A percentile compares a stretch with the other conserved stretches of the same genome.
Evolutionary conservation across 2,888 invertebrate species (phyloP).

Genomic region (Azorinus chamasolen): DNA sequence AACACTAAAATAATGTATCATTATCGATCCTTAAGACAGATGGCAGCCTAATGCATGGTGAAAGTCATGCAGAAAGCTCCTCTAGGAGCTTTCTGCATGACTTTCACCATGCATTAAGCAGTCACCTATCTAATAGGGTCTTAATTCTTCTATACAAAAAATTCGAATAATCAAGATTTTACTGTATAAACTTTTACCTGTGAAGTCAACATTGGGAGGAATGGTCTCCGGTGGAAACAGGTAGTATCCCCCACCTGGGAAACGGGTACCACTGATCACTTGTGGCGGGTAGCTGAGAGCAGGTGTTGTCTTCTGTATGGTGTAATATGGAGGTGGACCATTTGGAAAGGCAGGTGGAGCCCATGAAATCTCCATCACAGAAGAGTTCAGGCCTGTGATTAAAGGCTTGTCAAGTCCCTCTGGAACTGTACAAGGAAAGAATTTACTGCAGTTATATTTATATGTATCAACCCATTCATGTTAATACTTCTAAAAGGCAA

Average conservation of each 20-base stretch:
- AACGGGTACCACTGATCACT: constrained; percentile 83
- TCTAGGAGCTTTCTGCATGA: too few species aligned
- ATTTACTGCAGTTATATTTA: too few species aligned
- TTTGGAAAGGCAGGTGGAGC: constrained; percentile 79
- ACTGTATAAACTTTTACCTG: constrained; percentile 78
- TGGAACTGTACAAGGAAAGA: constrained; percentile 75
- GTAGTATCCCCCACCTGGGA: constrained; percentile 85
- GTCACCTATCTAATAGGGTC: too few species aligned
- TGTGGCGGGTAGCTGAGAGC: constrained; percentile 84
- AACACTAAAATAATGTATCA: too few species aligned
- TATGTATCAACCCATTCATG: too few species aligned
- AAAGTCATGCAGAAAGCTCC: too few species aligned
- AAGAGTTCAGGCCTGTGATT: constrained; percentile 80
- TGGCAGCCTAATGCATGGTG: too few species aligned
- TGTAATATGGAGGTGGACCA: constrained; percentile 83
- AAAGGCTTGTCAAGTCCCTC: constrained; percentile 73
- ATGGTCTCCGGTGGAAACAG: constrained; percentile 81
- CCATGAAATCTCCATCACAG: constrained; percentile 82
- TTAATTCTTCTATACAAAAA: too few species aligned
- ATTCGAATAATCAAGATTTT: too few species aligned
- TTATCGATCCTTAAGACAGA: too few species aligned
- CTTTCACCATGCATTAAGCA: too few species aligned
- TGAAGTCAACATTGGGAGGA: constrained; percentile 84
- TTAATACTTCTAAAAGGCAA: too few species aligned
- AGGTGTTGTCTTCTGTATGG: constrained; percentile 79